These are phyloP conservation scores for Phasia obesa DNA, from an alignment of 2,888 invertebrate species.

Conservation along the genomic window DNA sequence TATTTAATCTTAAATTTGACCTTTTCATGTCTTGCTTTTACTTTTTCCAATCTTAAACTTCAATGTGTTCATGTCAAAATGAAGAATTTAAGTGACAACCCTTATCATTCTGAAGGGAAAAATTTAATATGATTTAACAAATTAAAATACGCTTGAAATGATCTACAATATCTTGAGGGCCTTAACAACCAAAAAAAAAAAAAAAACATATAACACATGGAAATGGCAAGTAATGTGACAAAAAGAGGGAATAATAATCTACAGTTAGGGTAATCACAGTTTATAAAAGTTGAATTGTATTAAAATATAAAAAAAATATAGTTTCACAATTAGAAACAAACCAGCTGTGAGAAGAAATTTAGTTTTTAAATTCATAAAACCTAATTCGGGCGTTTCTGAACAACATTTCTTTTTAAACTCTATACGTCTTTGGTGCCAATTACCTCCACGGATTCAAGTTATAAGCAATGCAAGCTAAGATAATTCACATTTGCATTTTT, in stretches of 20 bases:
- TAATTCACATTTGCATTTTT: no score
- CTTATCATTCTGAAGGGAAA: constrained; percentile 52
- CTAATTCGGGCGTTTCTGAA: no score
- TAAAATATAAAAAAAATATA: no score
- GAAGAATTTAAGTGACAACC: constrained; percentile 49
- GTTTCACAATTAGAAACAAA: no score
- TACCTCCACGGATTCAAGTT: no score
- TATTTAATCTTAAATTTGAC: constrained; percentile 43
- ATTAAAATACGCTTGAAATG: constrained; percentile 63
- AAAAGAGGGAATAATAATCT: background rate
- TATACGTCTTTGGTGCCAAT: no score
- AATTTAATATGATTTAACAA: constrained; percentile 60
- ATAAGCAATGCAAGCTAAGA: no score
- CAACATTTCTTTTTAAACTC: no score
- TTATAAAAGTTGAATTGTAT: no score
- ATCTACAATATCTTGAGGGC: constrained; percentile 54
- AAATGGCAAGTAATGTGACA: background rate
- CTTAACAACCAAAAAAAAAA: constrained; percentile 11
- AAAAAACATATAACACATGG: background rate
- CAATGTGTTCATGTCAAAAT: constrained; percentile 13
- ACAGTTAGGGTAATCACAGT: background rate
- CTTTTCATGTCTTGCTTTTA: background rate
- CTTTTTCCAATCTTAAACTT: constrained; percentile 12
- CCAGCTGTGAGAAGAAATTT: no score
- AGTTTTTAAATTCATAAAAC: no score